Percentiles rank a stretch among this genome's conserved stretches.
Evolutionary conservation across 1,140 invertebrate species (phyloP).

Genomic region (Caenorhabditis remanei): DNA sequence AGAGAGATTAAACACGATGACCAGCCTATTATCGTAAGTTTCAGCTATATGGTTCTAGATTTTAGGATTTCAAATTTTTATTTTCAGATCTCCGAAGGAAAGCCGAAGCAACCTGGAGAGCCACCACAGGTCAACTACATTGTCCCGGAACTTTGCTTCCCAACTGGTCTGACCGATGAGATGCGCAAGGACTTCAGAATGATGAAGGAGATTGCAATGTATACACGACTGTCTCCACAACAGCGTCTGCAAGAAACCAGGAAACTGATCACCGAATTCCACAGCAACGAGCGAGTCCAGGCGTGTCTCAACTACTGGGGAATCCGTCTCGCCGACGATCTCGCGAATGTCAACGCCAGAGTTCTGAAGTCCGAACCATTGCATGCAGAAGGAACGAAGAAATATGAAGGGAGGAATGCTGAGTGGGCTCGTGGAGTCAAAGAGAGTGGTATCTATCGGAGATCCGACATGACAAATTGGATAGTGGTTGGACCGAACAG

Average conservation of each 20-base stretch:
- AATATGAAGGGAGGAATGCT: conserved; percentile 56
- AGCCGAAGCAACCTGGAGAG: conserved; percentile 65
- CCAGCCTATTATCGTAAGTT: conserved; percentile 60
- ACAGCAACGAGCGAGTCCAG: neutral
- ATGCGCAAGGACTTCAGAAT: conserved; percentile 56
- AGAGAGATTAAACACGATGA: neutral
- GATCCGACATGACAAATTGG: conserved; percentile 53
- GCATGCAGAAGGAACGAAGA: neutral
- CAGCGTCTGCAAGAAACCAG: conserved; percentile 14
- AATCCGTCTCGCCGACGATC: conserved; percentile 47
- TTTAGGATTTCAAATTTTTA: neutral
- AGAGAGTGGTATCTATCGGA: conserved; percentile 56
- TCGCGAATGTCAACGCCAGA: conserved; percentile 43
- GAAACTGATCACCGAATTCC: neutral
- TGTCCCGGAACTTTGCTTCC: conserved; percentile 59
- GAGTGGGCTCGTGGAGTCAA: conserved; percentile 63
- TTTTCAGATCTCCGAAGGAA: conserved; percentile 63
- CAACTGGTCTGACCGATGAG: conserved; percentile 53
- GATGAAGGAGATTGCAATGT: conserved; percentile 46
- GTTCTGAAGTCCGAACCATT: conserved; percentile 27
- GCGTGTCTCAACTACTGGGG: conserved; percentile 49
- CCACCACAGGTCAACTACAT: conserved; percentile 62
- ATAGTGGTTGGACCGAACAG: conserved; percentile 48
- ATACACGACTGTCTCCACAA: conserved; percentile 48
- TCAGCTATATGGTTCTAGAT: neutral